Evolutionary conservation across 2,888 invertebrate species (phyloP).

Genomic region (Stenurella melanura): DNA sequence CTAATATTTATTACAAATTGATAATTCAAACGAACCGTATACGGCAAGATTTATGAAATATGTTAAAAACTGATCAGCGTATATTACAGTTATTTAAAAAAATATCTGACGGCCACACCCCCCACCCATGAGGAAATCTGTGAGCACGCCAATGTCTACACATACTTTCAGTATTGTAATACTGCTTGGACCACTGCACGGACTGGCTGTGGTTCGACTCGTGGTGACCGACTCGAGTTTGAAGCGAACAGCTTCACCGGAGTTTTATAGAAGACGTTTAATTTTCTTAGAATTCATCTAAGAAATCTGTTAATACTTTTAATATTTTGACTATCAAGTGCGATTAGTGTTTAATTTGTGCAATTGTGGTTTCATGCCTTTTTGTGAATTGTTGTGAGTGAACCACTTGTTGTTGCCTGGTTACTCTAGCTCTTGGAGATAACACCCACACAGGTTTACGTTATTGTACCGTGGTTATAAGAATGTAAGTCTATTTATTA

Average conservation of each 20-base stretch:
- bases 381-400: conserved; percentile 51
- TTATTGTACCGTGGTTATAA: conserved; percentile 31
- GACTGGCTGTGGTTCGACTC: conserved; percentile 51
- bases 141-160: conserved; percentile 51
- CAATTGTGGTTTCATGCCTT: conserved; percentile 11
- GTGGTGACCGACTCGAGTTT: conserved; percentile 49
- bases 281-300: conserved; percentile 16
- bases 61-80: neutral
- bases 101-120: conserved; percentile 26
- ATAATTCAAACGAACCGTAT: neutral
- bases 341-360: conserved; percentile 14
- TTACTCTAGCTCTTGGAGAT: conserved; percentile 43
- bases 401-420: conserved; percentile 50
- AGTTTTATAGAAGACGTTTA: conserved; percentile 17
- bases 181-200: conserved; percentile 55
- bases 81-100: neutral
- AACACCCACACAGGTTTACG: conserved; percentile 42
- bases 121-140: conserved; percentile 20
- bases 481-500: conserved; percentile 31
- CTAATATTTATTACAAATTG: neutral
- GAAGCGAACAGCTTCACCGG: conserved; percentile 34
- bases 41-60: neutral
- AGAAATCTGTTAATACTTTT: neutral
- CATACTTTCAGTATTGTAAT: conserved; percentile 63
- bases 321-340: conserved; percentile 1